Evolutionary conservation across 1,140 invertebrate genomes (phyloP).

Genomic region (Streblospio benedicti): DNA sequence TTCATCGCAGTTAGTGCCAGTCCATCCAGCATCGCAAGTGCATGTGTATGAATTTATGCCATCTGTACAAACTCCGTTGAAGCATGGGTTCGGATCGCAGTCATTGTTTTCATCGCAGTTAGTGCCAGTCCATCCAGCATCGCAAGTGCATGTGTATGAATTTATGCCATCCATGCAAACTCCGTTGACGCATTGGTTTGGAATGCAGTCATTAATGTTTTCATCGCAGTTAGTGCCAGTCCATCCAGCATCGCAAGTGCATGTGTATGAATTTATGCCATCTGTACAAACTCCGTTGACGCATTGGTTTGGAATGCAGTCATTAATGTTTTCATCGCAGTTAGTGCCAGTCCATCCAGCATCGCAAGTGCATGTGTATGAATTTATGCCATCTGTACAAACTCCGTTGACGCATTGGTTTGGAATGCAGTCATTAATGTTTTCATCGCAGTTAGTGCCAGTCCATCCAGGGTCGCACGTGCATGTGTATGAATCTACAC

Average conservation of each 20-base stretch:
- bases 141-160: too few relatives aligned
- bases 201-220: too few relatives aligned
- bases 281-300: neutral
- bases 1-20: slow-evolving; percentile 45
- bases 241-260: too few relatives aligned
- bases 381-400: neutral
- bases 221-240: too few relatives aligned
- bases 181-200: too few relatives aligned
- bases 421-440: slow-evolving; percentile 67
- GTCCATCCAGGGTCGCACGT: slow-evolving; percentile 52
- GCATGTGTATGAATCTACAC: slow-evolving; percentile 34
- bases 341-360: slow-evolving; percentile 7
- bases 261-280: too few relatives aligned
- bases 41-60: neutral
- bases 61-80: slow-evolving; percentile 1
- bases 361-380: slow-evolving; percentile 1
- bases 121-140: too few relatives aligned
- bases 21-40: neutral
- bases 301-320: slow-evolving; percentile 2
- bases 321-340: slow-evolving; percentile 16
- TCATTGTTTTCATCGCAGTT: slow-evolving; percentile 14
- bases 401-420: slow-evolving; percentile 77
- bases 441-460: slow-evolving; percentile 33
- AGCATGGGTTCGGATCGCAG: slow-evolving; percentile 69
- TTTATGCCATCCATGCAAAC: too few relatives aligned